Conservation (phyloP, 1,140 invertebrate genomes). For the Paraescarpia echinospica region DNA sequence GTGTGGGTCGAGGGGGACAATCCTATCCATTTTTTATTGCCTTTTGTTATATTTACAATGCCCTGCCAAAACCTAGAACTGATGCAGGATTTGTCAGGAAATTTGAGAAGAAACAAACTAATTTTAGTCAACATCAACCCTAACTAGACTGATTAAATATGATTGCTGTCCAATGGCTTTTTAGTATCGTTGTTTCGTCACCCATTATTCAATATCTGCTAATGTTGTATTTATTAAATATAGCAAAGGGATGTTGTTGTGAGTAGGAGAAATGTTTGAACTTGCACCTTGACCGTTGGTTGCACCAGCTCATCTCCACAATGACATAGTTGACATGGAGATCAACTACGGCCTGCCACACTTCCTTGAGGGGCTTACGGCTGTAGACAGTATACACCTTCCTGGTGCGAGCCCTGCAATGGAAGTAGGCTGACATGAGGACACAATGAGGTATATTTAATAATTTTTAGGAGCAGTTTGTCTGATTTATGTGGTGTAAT, state of each 20-base stretch:
- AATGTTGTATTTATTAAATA: not conserved
- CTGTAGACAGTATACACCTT: constrained; percentile 63
- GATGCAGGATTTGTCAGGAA: too few species aligned
- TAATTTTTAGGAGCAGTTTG: too few species aligned
- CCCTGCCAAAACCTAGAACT: too few species aligned
- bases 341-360: constrained; percentile 52
- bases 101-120: too few species aligned
- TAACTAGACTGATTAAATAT: not conserved
- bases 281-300: not conserved
- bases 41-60: too few species aligned
- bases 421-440: not conserved
- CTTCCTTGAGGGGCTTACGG: constrained; percentile 52
- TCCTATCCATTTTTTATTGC: too few species aligned
- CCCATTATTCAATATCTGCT: not conserved
- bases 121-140: not conserved
- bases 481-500: too few species aligned
- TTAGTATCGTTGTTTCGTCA: not conserved
- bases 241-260: not conserved
- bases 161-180: not conserved
- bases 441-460: not conserved
- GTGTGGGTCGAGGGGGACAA: too few species aligned
- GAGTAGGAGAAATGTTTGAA: not conserved
- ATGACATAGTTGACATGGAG: constrained; percentile 58
- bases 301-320: constrained; percentile 61
- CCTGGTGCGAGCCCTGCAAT: constrained; percentile 69